phyloP scores from a whole-genome alignment of 2,888 invertebrate genomes.

The Mimumesa dahlbomi region DNA sequence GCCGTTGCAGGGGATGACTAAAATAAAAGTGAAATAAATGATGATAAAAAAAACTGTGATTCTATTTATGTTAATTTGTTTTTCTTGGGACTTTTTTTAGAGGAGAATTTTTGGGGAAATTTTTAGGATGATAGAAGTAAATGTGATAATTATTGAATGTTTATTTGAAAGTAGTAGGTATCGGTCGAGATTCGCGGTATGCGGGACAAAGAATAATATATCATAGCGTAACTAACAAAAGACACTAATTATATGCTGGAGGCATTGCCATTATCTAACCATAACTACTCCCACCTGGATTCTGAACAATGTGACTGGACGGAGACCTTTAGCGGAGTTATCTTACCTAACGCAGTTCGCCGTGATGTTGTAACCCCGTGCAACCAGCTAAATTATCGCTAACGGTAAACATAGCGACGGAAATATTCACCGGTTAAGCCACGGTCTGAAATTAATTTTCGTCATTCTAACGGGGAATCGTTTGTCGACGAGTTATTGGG shows the following conservation, averaged over 20 bases:
- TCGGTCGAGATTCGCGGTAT: background rate
- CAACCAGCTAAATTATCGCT: conserved; percentile 61
- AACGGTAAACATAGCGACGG: conserved; percentile 51
- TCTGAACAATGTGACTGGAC: conserved; percentile 57
- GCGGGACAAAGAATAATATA: conserved; percentile 33
- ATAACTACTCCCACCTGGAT: conserved; percentile 60
- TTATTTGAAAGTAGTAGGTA: too few relatives aligned
- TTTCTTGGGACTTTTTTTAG: too few relatives aligned
- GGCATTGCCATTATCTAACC: conserved; percentile 59
- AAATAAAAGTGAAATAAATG: too few relatives aligned
- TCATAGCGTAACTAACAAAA: conserved; percentile 46
- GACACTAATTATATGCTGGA: conserved; percentile 54
- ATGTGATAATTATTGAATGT: too few relatives aligned
- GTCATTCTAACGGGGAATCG: conserved; percentile 28
- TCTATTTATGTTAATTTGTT: too few relatives aligned
- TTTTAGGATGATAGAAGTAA: too few relatives aligned
- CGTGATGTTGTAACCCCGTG: conserved; percentile 51
- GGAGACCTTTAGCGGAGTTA: conserved; percentile 60
- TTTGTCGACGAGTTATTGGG: too few relatives aligned
- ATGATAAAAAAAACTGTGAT: too few relatives aligned
- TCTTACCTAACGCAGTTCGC: conserved; percentile 59
- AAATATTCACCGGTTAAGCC: conserved; percentile 38
- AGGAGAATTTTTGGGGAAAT: too few relatives aligned
- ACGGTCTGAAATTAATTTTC: conserved; percentile 44
- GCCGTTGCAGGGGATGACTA: too few relatives aligned